Evolutionary conservation across 2,797 vertebrate species (phyloP).

Genomic region (Pagetopsis macropterus): DNA sequence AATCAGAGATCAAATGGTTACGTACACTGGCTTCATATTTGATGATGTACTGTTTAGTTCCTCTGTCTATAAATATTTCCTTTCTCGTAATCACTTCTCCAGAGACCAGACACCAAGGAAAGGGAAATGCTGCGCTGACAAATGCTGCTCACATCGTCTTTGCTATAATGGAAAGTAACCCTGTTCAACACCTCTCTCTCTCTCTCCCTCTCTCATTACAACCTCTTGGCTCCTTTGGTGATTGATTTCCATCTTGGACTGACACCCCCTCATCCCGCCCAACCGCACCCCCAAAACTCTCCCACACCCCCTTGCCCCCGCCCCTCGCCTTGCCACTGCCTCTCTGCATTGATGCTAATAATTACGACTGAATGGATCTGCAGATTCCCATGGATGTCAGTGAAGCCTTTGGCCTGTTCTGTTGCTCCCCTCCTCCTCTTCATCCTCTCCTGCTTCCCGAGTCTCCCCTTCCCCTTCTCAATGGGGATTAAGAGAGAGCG

Average conservation of each 20-base stretch:
- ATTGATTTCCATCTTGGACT: slow-evolving; percentile 61
- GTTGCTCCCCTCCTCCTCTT: slow-evolving; percentile 57
- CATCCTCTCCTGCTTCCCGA: slow-evolving; percentile 62
- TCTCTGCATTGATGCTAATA: slow-evolving; percentile 83
- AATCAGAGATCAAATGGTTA: slow-evolving; percentile 21
- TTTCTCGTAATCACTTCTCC: slow-evolving; percentile 57
- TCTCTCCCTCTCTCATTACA: slow-evolving; percentile 28
- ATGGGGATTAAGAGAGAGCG: slow-evolving; percentile 76
- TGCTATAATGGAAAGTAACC: slow-evolving; percentile 38
- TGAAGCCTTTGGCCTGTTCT: slow-evolving; percentile 79
- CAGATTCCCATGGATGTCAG: slow-evolving; percentile 84
- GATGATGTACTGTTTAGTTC: slow-evolving; percentile 32
- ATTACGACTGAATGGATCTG: slow-evolving; percentile 85
- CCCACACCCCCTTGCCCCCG: slow-evolving; percentile 71
- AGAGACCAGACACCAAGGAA: slow-evolving; percentile 39
- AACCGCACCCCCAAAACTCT: slow-evolving; percentile 63
- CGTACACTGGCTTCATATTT: neutral
- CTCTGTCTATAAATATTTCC: slow-evolving; percentile 40
- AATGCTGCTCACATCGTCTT: slow-evolving; percentile 52
- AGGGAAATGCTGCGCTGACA: slow-evolving; percentile 27
- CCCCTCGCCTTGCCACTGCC: slow-evolving; percentile 68
- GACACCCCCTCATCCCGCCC: slow-evolving; percentile 18
- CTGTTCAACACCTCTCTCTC: slow-evolving; percentile 19
- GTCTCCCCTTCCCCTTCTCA: slow-evolving; percentile 69
- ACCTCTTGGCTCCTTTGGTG: slow-evolving; percentile 13